Conservation (phyloP, 2,113 vertebrate genomes). For the Tenebrosternarchus preto region DNA sequence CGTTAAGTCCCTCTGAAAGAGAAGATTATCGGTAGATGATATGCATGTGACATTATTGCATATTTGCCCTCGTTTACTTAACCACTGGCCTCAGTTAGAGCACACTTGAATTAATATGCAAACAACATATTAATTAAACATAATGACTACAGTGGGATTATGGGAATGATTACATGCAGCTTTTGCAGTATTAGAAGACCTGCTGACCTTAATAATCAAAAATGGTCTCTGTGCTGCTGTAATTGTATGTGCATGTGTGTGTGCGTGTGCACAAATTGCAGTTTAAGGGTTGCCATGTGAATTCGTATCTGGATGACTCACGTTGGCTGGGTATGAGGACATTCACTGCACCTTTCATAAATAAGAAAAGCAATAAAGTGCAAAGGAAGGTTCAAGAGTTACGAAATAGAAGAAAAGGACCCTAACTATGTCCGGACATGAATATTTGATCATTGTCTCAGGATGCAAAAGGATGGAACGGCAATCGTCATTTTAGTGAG, state of each 20-base stretch:
- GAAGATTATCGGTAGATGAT: slow-evolving; percentile 35
- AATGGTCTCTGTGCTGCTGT: slow-evolving; percentile 24
- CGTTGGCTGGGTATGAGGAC: slow-evolving; percentile 58
- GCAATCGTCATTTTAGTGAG: slow-evolving; percentile 53
- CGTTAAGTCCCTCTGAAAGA: slow-evolving; percentile 27
- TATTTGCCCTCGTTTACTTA: slow-evolving; percentile 31
- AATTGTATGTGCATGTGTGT: slow-evolving; percentile 38
- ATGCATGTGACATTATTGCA: slow-evolving; percentile 12
- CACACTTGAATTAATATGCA: slow-evolving; percentile 26
- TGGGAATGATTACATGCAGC: slow-evolving; percentile 24
- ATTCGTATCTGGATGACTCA: slow-evolving; percentile 68
- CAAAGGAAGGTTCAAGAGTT: slow-evolving; percentile 74
- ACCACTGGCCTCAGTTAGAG: neutral
- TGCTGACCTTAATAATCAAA: slow-evolving; percentile 41
- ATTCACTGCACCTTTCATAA: slow-evolving; percentile 70
- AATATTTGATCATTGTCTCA: slow-evolving; percentile 75
- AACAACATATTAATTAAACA: slow-evolving; percentile 45
- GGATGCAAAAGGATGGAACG: slow-evolving; percentile 51
- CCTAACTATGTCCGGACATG: slow-evolving; percentile 67
- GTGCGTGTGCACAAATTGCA: slow-evolving; percentile 27
- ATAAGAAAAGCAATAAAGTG: slow-evolving; percentile 79
- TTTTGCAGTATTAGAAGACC: slow-evolving; percentile 24
- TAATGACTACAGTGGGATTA: slow-evolving; percentile 25
- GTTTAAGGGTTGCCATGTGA: slow-evolving; percentile 16
- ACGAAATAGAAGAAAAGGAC: slow-evolving; percentile 57